phyloP scores from a whole-genome alignment of 2,888 invertebrate genomes.

The Thysanoteuthis rhombus region DNA sequence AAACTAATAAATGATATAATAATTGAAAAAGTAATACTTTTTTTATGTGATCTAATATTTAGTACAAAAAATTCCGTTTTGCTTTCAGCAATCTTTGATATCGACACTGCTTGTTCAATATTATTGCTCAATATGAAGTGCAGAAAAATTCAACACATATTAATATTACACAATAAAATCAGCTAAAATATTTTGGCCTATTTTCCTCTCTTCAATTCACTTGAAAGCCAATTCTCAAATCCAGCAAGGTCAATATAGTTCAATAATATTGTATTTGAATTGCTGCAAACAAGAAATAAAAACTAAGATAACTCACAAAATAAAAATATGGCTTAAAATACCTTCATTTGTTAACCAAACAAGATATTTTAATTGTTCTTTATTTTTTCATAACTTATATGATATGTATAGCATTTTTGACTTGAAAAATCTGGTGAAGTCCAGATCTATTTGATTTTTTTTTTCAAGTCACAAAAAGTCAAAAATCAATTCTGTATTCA shows the following conservation, averaged over 20 bases:
- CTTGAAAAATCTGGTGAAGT: background rate
- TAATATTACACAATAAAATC: too few species aligned
- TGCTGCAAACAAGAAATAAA: background rate
- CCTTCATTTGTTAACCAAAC: background rate
- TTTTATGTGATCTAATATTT: too few species aligned
- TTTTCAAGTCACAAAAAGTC: background rate
- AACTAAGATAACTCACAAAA: background rate
- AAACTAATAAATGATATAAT: too few species aligned
- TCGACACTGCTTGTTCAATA: too few species aligned
- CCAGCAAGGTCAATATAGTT: background rate
- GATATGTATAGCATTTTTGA: background rate
- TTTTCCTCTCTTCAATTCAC: too few species aligned
- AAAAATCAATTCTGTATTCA: background rate
- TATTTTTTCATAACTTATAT: background rate
- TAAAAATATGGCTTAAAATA: background rate
- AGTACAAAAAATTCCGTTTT: too few species aligned
- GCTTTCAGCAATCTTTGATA: too few species aligned
- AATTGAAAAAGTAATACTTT: too few species aligned
- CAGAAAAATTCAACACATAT: too few species aligned
- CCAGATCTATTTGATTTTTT: background rate
- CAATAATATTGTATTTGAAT: background rate
- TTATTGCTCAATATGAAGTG: too few species aligned
- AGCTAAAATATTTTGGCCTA: too few species aligned
- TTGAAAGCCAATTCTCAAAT: background rate
- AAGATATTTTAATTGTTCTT: background rate